Percentiles rank a stretch among this genome's conserved stretches.
Evolutionary conservation across 2,113 vertebrate genomes (phyloP).

Genomic region (Clarias gariepinus): DNA sequence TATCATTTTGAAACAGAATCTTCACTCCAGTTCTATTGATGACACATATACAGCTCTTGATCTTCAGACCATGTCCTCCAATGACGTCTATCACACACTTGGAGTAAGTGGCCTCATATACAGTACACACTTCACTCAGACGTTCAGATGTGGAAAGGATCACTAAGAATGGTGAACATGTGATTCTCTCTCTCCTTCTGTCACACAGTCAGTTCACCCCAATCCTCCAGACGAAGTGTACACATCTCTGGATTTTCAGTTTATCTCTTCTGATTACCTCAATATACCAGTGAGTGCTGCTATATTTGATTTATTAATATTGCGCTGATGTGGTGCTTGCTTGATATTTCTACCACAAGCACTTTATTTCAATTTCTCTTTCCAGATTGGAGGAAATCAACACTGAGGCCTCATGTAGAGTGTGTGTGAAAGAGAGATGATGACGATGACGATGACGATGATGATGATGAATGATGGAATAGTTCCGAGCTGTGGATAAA

Average conservation of each 20-base stretch:
- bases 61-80: not conserved
- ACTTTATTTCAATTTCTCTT: too few relatives aligned
- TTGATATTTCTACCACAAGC: not conserved
- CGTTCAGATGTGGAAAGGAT: slow-evolving; percentile 11
- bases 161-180: not conserved
- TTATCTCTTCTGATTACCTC: not conserved
- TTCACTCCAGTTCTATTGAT: not conserved
- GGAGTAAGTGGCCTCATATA: not conserved
- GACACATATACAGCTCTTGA: slow-evolving; percentile 1
- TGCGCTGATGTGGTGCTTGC: not conserved
- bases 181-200: not conserved
- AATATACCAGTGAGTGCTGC: not conserved
- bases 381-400: too few relatives aligned
- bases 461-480: too few relatives aligned
- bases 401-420: too few relatives aligned
- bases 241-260: not conserved
- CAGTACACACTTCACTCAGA: not conserved
- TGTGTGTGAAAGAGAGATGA: too few relatives aligned
- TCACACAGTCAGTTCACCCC: not conserved
- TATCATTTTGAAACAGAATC: not conserved
- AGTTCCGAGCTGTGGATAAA: too few relatives aligned
- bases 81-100: not conserved
- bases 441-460: too few relatives aligned
- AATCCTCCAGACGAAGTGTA: not conserved
- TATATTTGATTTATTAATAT: not conserved